Base-by-base conservation (phyloP, 1,140 invertebrate genomes). In the Plodia interpunctella region DNA sequence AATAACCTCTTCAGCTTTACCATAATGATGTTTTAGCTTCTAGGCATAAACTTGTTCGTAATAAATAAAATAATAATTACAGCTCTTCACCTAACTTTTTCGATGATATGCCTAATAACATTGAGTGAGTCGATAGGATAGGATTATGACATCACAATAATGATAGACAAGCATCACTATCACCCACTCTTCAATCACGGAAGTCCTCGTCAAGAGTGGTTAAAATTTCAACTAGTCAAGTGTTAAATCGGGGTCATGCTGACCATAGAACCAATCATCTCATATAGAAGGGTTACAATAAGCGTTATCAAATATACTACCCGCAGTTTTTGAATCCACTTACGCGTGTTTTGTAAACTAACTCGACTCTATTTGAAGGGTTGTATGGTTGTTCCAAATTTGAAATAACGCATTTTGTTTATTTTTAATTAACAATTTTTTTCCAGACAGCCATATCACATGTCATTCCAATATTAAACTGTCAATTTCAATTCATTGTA, bases 181-280 rank as follows among this genome's bases (percentile, higher is more conserved):
- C 51, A 66, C 58, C 59, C 63, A 68, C 62, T 63, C 44, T 44
- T 61, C 53, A 57, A 55, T 60, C 59, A 52, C 75, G 78, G 78
- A 80, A 78, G 78, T 75, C 67, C 67, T 66, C 56, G 76, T 80
- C 74, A 73, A 70, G 67, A 62, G 70, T 62, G 71, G 64, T 78
- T 76, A 71, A 80, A 80, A 76, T 84, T 80, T 76, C 66, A 72
- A 73, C 68, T 61, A 73, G 64, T 74, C 73, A 68, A 73, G 72
- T 67, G 68, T 70, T 67, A 62, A 66, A 74, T 75, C 68, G 74
- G 72, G 66, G 72, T 71, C 67, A 73, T 61, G 30, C 49, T 65
- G 57, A 53, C 55, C 59, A 55, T 38, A 49, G 49, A 25, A 54
- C 44, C 54, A 56, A 61, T 61, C 59, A 49, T 61, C 59, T 60